These are phyloP conservation scores for Hipparchia semele DNA, from an alignment of 2,888 invertebrate genomes.

Conservation along the genomic window DNA sequence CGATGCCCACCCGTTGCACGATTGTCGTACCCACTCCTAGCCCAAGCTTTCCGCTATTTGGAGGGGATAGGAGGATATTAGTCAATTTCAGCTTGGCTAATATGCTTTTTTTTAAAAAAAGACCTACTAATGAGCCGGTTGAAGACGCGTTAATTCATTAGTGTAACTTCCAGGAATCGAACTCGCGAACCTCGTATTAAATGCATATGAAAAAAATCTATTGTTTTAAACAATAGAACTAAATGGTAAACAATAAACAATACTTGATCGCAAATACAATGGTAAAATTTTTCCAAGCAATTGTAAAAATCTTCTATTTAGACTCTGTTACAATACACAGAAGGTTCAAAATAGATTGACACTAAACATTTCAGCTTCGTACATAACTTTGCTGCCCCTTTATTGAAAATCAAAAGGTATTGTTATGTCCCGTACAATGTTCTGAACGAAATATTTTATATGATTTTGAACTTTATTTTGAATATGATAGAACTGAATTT, in stretches of 20 bases:
- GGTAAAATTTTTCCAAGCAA: too few species aligned
- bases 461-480: not conserved
- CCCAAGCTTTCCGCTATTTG: too few species aligned
- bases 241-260: slow-evolving; percentile 11
- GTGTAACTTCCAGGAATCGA: not conserved
- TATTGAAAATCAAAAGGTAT: slow-evolving; percentile 23
- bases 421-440: not conserved
- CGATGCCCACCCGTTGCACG: too few species aligned
- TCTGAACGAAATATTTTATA: not conserved
- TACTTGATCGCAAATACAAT: not conserved
- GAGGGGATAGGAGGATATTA: too few species aligned
- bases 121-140: too few species aligned
- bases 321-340: not conserved
- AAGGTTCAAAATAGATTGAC: not conserved
- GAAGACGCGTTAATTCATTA: too few species aligned
- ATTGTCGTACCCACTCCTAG: too few species aligned
- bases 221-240: not conserved
- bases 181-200: not conserved
- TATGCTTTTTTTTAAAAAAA: too few species aligned
- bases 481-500: not conserved
- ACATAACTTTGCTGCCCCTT: not conserved
- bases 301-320: not conserved
- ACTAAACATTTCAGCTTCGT: not conserved
- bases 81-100: too few species aligned
- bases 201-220: not conserved